Conservation (phyloP, 1,140 invertebrate species). For the Metopolophium dirhodum region DNA sequence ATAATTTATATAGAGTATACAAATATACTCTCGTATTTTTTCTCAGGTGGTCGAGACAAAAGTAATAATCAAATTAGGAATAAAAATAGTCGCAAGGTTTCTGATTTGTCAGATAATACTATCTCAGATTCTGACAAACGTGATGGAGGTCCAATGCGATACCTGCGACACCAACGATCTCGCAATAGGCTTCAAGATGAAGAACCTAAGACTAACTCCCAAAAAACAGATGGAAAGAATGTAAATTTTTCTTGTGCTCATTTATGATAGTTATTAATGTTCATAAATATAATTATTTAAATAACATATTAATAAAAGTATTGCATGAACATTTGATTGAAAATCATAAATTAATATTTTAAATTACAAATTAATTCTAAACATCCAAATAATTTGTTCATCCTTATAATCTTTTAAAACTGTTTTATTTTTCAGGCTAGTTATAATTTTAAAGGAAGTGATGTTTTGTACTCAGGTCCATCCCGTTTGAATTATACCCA, state of each 20-base stretch:
- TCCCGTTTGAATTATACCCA: constrained; percentile 53
- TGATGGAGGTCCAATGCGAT: constrained; percentile 49
- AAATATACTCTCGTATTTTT: neutral
- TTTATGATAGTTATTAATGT: neutral
- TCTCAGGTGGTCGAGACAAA: constrained; percentile 46
- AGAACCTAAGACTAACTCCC: neutral
- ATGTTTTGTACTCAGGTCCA: constrained; percentile 48
- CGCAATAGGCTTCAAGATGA: constrained; percentile 51
- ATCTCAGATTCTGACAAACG: constrained; percentile 45
- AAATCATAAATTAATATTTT: neutral
- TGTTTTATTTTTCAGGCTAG: constrained; percentile 47
- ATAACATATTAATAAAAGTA: neutral
- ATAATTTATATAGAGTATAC: neutral
- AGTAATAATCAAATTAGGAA: constrained; percentile 45
- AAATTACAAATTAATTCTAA: neutral
- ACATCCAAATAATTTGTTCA: neutral
- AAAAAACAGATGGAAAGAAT: constrained; percentile 48
- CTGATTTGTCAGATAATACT: constrained; percentile 33
- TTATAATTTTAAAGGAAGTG: constrained; percentile 55
- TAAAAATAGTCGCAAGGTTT: constrained; percentile 45
- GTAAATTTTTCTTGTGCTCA: neutral
- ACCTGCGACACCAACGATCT: constrained; percentile 35
- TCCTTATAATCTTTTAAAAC: neutral
- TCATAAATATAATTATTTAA: neutral
- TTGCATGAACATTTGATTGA: neutral